Base-by-base conservation (phyloP, 2,888 invertebrate genomes). In the Pediacus dermestoides region DNA sequence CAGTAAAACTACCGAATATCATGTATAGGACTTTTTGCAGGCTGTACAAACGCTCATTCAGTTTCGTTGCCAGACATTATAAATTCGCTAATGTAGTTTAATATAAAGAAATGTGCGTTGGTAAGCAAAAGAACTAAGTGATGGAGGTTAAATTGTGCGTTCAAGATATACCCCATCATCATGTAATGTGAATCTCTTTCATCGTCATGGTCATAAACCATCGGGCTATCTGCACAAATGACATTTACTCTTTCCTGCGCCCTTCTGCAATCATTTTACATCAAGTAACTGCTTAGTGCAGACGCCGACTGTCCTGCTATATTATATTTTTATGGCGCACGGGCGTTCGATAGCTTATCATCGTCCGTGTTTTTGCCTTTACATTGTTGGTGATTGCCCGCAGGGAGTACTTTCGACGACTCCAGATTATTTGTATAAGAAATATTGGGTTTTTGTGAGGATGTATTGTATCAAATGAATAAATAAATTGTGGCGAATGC, bases 61-160 rank as follows among this genome's bases (percentile, higher is more conserved):
- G n/a, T n/a, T n/a, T n/a, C n/a, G n/a, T n/a, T n/a, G n/a, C n/a
- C n/a, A 18, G 40, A 46, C 39, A 31, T 35, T 46, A 36, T 25
- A 31, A 41, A 37, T 23, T 25, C 37, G 44, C 41, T 46, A 46
- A 46, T 46, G 46, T 37, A 46, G 42, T 44, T 46, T 38, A 48
- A 44, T 44, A 48, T 42, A 46, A 48, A 48, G 46, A 52, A 53
- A 49, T 49, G 42, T 49, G 55, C 53, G 47, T 38, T 36, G n/a
- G 52, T 47, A 55, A 53, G 55, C 55, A 52, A n/a, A n/a, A 51
- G 48, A 54, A 50, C 51, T 42, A 53, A 49, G 44, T 43, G 55
- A 48, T 47, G 47, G 44, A 52, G 48, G 56, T 57, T 58, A 56
- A 57, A 56, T 57, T 56, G 58, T 57, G 58, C 55, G 57, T 57